phyloP scores from a whole-genome alignment of 2,797 vertebrate genomes.

The Danio aesculapii region DNA sequence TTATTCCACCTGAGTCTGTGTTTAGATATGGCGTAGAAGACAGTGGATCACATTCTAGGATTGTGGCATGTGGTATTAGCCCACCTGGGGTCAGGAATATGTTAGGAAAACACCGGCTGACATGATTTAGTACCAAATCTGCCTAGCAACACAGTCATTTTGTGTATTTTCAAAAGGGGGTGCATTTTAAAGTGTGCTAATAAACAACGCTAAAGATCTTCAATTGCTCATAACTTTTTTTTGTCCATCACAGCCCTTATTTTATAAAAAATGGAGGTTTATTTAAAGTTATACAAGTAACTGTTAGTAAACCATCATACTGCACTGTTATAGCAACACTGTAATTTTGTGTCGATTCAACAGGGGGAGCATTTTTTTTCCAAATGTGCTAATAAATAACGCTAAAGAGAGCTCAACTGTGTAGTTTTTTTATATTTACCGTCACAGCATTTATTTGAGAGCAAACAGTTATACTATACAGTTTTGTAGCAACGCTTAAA shows the following conservation, averaged over 20 bases:
- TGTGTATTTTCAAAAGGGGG: constrained; percentile 35
- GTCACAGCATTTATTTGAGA: too few species aligned
- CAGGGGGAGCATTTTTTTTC: too few species aligned
- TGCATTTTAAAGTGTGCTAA: background rate
- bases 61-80: background rate
- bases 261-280: constrained; percentile 4
- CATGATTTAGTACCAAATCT: constrained; percentile 49
- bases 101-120: constrained; percentile 49
- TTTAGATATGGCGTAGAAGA: constrained; percentile 25
- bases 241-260: too few species aligned
- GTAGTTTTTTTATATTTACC: too few species aligned
- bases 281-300: constrained; percentile 2
- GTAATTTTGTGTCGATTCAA: too few species aligned
- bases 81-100: constrained; percentile 21
- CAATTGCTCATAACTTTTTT: background rate
- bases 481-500: too few species aligned
- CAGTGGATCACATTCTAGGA: constrained; percentile 1
- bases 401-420: too few species aligned
- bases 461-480: too few species aligned
- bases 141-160: constrained; percentile 38
- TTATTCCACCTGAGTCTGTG: constrained; percentile 23
- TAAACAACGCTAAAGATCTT: background rate
- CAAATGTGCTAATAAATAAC: too few species aligned
- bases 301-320: background rate
- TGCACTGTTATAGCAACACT: too few species aligned